These are phyloP conservation scores for Rhinoderma darwinii DNA, from an alignment of 2,113 vertebrate genomes.

Conservation along the genomic window DNA sequence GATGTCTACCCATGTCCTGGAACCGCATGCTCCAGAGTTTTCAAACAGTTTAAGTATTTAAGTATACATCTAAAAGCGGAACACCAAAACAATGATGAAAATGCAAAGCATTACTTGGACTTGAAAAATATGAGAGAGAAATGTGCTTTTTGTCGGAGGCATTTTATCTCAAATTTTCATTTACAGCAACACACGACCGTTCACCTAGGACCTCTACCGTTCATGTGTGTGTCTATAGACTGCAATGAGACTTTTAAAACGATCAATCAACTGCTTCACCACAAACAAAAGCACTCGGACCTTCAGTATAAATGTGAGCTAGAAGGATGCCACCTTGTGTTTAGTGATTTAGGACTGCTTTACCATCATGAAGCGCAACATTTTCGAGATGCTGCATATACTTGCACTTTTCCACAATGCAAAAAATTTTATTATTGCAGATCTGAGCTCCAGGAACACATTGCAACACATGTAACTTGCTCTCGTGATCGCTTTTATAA, in stretches of 20 bases:
- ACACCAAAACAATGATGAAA: slow-evolving; percentile 87
- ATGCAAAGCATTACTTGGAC: slow-evolving; percentile 89
- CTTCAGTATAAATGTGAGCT: slow-evolving; percentile 91
- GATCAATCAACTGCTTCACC: slow-evolving; percentile 86
- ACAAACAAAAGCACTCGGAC: slow-evolving; percentile 90
- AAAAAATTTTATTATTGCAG: slow-evolving; percentile 94
- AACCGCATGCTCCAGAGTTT: slow-evolving; percentile 84
- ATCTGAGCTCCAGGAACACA: slow-evolving; percentile 88
- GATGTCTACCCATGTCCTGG: slow-evolving; percentile 93
- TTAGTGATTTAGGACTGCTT: slow-evolving; percentile 90
- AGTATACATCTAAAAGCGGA: slow-evolving; percentile 93
- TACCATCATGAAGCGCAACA: slow-evolving; percentile 98
- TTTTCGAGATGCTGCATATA: slow-evolving; percentile 92
- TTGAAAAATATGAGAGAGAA: slow-evolving; percentile 93
- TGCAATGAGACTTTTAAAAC: slow-evolving; percentile 86
- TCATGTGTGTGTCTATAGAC: slow-evolving; percentile 86
- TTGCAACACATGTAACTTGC: slow-evolving; percentile 80
- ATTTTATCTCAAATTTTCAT: slow-evolving; percentile 91
- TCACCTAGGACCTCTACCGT: slow-evolving; percentile 86
- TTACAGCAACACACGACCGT: slow-evolving; percentile 84
- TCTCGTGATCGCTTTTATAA: slow-evolving; percentile 70
- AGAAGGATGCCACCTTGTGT: slow-evolving; percentile 88
- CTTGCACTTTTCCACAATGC: slow-evolving; percentile 84
- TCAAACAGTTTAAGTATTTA: slow-evolving; percentile 96
- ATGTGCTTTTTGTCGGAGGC: slow-evolving; percentile 89